A percentile compares a stretch with the other conserved stretches of the same genome.
phyloP scores from a whole-genome alignment of 2,888 invertebrate genomes.

The Campaea margaritaria region DNA sequence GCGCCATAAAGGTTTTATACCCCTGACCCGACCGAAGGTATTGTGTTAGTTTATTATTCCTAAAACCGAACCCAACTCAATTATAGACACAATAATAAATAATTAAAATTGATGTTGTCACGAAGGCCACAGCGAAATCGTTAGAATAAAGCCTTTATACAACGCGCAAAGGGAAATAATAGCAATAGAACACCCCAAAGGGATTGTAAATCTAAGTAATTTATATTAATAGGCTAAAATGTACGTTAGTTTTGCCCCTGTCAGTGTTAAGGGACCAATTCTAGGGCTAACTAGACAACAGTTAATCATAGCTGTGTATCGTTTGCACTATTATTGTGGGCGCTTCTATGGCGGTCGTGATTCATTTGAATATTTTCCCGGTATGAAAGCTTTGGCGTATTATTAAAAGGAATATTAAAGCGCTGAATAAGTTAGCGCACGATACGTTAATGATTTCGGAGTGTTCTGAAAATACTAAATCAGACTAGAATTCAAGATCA shows the following conservation, averaged over 20 bases:
- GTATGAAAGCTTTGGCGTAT: constrained; percentile 11
- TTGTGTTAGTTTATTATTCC: constrained; percentile 32
- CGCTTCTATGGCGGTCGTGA: constrained; percentile 7
- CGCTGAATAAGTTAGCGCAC: constrained; percentile 11
- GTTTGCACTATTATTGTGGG: constrained; percentile 45
- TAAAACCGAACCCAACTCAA: constrained; percentile 49
- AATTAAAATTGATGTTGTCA: constrained; percentile 69
- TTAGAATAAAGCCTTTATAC: constrained; percentile 65
- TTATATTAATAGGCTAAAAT: constrained; percentile 80
- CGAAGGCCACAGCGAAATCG: constrained; percentile 55
- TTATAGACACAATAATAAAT: constrained; percentile 59
- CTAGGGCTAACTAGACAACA: constrained; percentile 61
- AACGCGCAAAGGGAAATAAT: constrained; percentile 66
- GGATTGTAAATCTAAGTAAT: constrained; percentile 81
- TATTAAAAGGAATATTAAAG: constrained; percentile 20
- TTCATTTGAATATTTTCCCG: constrained; percentile 30
- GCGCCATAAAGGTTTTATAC: constrained; percentile 29
- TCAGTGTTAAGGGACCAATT: constrained; percentile 74
- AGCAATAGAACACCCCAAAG: constrained; percentile 72
- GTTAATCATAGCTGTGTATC: constrained; percentile 62
- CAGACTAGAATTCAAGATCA: background rate
- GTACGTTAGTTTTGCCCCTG: constrained; percentile 75
- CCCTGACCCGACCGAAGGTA: constrained; percentile 26
- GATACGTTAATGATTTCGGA: constrained; percentile 10
- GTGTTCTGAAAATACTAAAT: background rate